Percentiles rank a stretch among this genome's conserved stretches.
Conservation (phyloP, 1,140 invertebrate species). For the Hyles vespertilio region DNA sequence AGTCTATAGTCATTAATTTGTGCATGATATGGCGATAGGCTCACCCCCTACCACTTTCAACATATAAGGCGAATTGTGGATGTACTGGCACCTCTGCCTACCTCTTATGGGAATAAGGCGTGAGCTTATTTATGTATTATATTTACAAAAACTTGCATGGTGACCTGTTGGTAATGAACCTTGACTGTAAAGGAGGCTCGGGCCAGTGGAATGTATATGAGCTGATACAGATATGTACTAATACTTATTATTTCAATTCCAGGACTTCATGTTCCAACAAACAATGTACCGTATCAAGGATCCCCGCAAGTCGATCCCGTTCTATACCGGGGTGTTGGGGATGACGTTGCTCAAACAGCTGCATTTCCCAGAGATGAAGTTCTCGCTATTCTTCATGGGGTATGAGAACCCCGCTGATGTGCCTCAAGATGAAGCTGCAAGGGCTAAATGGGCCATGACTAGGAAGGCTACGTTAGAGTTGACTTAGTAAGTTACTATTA, state of each 20-base stretch:
- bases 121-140: too few relatives aligned
- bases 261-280: conserved; percentile 96
- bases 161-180: too few relatives aligned
- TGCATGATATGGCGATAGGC: too few relatives aligned
- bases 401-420: conserved; percentile 88
- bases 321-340: conserved; percentile 93
- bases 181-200: too few relatives aligned
- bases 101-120: too few relatives aligned
- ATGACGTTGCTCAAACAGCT: conserved; percentile 93
- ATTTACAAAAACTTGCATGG: too few relatives aligned
- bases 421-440: conserved; percentile 81
- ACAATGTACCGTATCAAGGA: conserved; percentile 98
- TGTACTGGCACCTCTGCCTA: too few relatives aligned
- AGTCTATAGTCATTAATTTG: too few relatives aligned
- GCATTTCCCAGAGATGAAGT: conserved; percentile 93
- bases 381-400: conserved; percentile 95
- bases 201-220: too few relatives aligned
- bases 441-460: conserved; percentile 85
- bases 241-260: conserved; percentile 32
- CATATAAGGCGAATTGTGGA: too few relatives aligned
- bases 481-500: conserved; percentile 86
- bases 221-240: too few relatives aligned
- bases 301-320: conserved; percentile 89
- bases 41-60: too few relatives aligned
- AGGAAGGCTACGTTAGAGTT: conserved; percentile 93